Percentiles rank a stretch among this genome's conserved stretches.
phyloP scores from a whole-genome alignment of 2,888 invertebrate species.

The Spisula solida region DNA sequence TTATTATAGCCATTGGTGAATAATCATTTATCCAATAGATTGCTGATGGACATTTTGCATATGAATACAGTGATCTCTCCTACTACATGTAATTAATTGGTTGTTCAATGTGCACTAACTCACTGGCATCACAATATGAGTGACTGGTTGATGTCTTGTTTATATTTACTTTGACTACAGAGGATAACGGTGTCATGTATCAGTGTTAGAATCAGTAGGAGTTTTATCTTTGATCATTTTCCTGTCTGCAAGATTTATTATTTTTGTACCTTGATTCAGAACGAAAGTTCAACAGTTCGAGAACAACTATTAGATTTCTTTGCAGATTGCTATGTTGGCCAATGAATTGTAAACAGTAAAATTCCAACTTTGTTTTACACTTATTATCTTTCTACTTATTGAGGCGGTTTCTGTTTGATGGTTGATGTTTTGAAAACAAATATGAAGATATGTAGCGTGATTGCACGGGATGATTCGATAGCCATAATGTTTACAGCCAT shows the following conservation, averaged over 20 bases:
- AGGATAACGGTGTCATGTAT: background rate
- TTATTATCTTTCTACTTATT: background rate
- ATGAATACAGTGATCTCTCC: no score
- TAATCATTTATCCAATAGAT: no score
- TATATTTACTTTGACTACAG: background rate
- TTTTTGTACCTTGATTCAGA: background rate
- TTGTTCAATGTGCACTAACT: background rate
- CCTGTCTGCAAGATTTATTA: background rate
- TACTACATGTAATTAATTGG: no score
- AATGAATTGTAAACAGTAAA: background rate
- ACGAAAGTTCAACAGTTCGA: slow-evolving; percentile 19
- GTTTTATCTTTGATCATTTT: background rate
- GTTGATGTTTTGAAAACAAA: background rate
- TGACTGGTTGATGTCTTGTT: background rate
- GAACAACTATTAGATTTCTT: background rate
- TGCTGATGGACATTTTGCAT: no score
- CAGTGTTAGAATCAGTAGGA: background rate
- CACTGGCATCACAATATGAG: background rate
- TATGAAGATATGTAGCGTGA: background rate
- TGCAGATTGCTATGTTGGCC: background rate
- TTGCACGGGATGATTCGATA: background rate
- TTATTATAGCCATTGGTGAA: no score
- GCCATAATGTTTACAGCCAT: background rate
- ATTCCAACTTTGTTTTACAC: background rate
- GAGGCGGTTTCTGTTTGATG: background rate